phyloP scores from a whole-genome alignment of 2,888 invertebrate genomes.

The Himalopsyche kuldschensis region DNA sequence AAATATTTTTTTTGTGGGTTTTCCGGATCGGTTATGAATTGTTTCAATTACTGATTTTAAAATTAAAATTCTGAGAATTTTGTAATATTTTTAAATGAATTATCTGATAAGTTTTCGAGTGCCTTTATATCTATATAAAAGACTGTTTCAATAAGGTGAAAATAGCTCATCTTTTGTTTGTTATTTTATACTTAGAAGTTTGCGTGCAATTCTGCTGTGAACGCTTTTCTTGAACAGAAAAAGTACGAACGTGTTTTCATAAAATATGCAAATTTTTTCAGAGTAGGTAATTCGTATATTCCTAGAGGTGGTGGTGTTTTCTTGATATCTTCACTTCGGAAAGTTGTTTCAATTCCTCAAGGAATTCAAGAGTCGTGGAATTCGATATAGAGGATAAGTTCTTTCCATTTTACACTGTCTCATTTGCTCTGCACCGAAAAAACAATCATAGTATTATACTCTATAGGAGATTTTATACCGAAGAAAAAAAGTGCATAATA shows the following conservation, averaged over 20 bases:
- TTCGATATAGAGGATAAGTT: background rate
- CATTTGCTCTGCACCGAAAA: background rate
- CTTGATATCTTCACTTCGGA: background rate
- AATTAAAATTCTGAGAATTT: too few species aligned
- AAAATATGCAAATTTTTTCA: constrained; percentile 37
- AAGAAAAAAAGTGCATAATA: background rate
- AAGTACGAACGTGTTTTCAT: constrained; percentile 26
- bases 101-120: too few species aligned
- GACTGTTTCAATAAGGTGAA: too few species aligned
- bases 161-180: background rate
- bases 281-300: constrained; percentile 32
- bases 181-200: constrained; percentile 11
- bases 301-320: constrained; percentile 29
- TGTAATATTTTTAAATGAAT: too few species aligned
- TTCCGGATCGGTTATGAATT: too few species aligned
- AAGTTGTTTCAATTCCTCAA: background rate
- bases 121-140: too few species aligned
- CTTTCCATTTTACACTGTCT: background rate
- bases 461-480: background rate
- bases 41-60: too few species aligned
- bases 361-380: background rate
- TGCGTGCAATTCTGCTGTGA: constrained; percentile 13
- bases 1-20: too few species aligned
- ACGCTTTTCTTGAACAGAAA: background rate
- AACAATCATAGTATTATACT: background rate